These are phyloP conservation scores for Brachionus rubens DNA, from an alignment of 1,140 invertebrate species.

Conservation along the genomic window DNA sequence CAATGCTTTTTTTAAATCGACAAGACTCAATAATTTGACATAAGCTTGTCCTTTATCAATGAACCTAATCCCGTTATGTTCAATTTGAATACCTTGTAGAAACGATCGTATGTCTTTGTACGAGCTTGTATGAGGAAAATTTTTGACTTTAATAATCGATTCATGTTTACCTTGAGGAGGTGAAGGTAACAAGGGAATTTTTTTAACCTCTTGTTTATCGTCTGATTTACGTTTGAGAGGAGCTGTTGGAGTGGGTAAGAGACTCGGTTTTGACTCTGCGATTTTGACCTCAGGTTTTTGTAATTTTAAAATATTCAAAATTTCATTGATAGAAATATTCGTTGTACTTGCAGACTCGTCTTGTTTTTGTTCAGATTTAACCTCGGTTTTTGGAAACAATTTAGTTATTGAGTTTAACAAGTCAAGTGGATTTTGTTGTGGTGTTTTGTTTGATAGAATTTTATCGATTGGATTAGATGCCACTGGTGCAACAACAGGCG, in stretches of 20 bases:
- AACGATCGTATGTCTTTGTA: slow-evolving; percentile 72
- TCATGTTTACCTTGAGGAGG: not conserved
- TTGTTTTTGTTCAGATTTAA: not conserved
- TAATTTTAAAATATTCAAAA: not conserved
- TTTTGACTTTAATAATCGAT: slow-evolving; percentile 48
- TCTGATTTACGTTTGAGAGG: not conserved
- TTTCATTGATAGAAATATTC: not conserved
- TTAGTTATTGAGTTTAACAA: slow-evolving; percentile 11
- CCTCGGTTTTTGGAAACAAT: not conserved
- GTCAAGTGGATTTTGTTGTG: not conserved
- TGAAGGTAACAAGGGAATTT: not conserved
- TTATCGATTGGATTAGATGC: not conserved
- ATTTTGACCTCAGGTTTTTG: not conserved
- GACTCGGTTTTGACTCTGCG: not conserved
- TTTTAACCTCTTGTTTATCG: not conserved
- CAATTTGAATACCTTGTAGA: slow-evolving; percentile 73
- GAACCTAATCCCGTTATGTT: slow-evolving; percentile 77
- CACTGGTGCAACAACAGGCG: slow-evolving; percentile 43
- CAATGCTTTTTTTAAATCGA: slow-evolving; percentile 70
- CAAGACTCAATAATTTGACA: slow-evolving; percentile 69
- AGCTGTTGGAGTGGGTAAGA: not conserved
- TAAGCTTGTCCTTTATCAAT: slow-evolving; percentile 72
- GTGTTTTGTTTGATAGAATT: not conserved
- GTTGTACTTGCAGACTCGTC: not conserved
- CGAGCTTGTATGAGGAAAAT: slow-evolving; percentile 51